These are phyloP conservation scores for Seriola rivoliana DNA, from an alignment of 2,113 vertebrate species.

Conservation along the genomic window DNA sequence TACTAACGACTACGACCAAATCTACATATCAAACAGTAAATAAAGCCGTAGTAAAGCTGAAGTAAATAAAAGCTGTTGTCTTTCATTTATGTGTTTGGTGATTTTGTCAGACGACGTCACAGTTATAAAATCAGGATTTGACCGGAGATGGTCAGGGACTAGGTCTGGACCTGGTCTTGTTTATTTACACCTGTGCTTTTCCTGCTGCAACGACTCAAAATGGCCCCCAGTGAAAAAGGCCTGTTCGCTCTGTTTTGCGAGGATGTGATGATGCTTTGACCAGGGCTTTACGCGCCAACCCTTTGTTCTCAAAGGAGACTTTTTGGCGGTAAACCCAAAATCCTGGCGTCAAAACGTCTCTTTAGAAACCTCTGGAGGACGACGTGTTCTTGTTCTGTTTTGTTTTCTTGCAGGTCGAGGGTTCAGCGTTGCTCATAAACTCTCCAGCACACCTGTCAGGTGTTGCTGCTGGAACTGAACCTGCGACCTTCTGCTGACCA, in stretches of 20 bases:
- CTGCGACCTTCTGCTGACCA: not conserved
- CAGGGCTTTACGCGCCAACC: not conserved
- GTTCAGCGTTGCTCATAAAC: slow-evolving; percentile 8
- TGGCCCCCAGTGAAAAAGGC: no score
- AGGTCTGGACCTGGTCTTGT: no score
- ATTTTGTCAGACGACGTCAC: no score
- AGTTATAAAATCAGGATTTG: no score
- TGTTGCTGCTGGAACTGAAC: not conserved
- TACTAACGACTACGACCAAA: no score
- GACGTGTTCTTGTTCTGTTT: not conserved
- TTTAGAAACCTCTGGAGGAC: not conserved
- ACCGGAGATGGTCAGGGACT: no score
- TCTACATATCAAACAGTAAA: no score
- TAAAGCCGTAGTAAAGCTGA: no score
- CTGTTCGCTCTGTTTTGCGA: not conserved
- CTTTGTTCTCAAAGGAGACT: not conserved
- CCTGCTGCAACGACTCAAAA: not conserved
- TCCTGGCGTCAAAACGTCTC: not conserved
- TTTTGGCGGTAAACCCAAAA: not conserved
- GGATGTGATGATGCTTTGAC: not conserved
- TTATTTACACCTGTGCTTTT: not conserved
- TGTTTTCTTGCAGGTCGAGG: not conserved
- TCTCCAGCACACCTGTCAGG: not conserved
- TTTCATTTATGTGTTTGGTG: no score
- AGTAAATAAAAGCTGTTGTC: no score